Evolutionary conservation across 2,888 invertebrate species (phyloP), one percentile per base, ranked within the genome.

Genomic region (Rhabditophanes sp.): DNA sequence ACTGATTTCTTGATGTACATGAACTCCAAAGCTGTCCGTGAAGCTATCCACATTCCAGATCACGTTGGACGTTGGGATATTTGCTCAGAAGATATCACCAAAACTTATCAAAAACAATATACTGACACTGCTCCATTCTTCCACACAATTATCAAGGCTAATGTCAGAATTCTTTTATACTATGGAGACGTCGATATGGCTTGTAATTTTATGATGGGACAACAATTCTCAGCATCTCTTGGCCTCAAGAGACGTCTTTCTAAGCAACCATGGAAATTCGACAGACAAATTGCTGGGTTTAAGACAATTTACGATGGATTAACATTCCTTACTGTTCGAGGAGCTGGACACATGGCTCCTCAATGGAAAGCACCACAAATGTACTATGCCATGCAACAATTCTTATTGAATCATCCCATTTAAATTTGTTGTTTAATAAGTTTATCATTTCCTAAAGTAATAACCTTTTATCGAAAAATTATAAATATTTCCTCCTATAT

Each of bases 221-320:
- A 60, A 28, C 53, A 59, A 22, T 60, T 60, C 40, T 42, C 48
- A 14, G 50, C 53, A 20, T 37, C 41, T 14, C 46, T 60, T 17
- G 60, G 60, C 20, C 20, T 50, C 3, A 46, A 35, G 25, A 39
- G 54, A 17, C 46, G 44, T 8, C 41, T 61, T 12, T 46, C 48
- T 33, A 60, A 60, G 44, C 53, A 55, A 14, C 59, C 64, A 14
- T 67, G 66, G 66, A 58, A 59, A 38, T 56, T 45, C 39, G 56
- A 60, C 39, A 38, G 53, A 12, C 66, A 66, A 43, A 54, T 66
- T 28, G 66, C 64, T 33, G 66, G 66, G 11, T 66, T 61, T 51
- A 57, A 60, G 27, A 65, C 64, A 4, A 44, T 55, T 26, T 66
- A 56, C 45, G 45, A 55, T 15, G 60, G 60, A 6, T 44, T 61